These are phyloP conservation scores for Mantis religiosa DNA, from an alignment of 2,888 invertebrate species.

Conservation along the genomic window DNA sequence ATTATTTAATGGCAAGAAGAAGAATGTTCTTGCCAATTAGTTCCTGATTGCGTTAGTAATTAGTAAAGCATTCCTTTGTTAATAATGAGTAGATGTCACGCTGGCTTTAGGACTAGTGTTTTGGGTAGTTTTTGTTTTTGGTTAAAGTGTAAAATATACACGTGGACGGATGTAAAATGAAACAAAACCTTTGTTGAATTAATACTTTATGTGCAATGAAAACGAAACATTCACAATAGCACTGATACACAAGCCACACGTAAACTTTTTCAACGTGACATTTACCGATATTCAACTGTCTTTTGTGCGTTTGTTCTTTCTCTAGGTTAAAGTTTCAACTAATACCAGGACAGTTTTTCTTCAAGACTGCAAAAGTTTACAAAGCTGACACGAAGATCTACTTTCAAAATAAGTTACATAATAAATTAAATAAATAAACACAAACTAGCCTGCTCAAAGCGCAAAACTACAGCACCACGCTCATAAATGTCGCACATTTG, in stretches of 20 bases:
- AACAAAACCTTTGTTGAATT: background rate
- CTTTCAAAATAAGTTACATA: background rate
- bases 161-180: background rate
- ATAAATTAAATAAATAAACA: background rate
- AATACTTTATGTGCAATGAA: background rate
- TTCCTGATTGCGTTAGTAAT: background rate
- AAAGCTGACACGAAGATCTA: background rate
- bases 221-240: background rate
- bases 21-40: background rate
- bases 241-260: background rate
- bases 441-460: background rate
- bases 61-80: background rate
- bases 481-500: background rate
- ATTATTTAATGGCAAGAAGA: background rate
- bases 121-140: background rate
- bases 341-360: conserved; percentile 3
- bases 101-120: background rate
- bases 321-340: background rate
- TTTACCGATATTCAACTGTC: conserved; percentile 20
- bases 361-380: background rate
- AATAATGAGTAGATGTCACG: conserved; percentile 27
- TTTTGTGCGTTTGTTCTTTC: background rate
- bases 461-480: background rate
- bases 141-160: background rate
- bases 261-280: conserved; percentile 25